Conservation (phyloP, 2,797 vertebrate genomes). For the Anas georgica region DNA sequence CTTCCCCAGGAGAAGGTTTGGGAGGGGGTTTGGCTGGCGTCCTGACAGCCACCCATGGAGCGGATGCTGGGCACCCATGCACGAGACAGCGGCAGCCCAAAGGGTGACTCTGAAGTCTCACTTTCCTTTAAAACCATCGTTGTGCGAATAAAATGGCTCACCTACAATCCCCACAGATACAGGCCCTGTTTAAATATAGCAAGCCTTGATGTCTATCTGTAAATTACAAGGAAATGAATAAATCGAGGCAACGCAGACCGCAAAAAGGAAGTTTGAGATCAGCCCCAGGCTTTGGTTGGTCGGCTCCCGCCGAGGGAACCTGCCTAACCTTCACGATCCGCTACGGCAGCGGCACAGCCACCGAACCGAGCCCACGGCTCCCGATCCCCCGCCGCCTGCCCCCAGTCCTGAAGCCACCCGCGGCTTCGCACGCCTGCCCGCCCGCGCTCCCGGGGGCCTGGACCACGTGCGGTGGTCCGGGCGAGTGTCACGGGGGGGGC, state of each 20-base stretch:
- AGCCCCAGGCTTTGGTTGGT: neutral
- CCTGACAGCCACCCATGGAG: neutral
- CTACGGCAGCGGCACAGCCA: neutral
- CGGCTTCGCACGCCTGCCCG: neutral
- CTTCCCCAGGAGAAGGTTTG: neutral
- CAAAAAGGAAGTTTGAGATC: constrained; percentile 66
- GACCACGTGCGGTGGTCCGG: accelerated
- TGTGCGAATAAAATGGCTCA: constrained; percentile 51
- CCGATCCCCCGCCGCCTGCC: neutral
- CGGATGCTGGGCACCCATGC: neutral
- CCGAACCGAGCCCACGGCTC: accelerated
- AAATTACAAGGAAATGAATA: constrained; percentile 77
- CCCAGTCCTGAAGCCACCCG: neutral
- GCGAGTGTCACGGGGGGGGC: neutral
- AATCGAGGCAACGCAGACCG: constrained; percentile 59
- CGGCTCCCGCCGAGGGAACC: neutral
- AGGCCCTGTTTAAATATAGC: constrained; percentile 67
- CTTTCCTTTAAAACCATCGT: constrained; percentile 62
- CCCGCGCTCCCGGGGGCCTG: accelerated
- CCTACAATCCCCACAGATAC: constrained; percentile 39
- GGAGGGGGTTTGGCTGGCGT: neutral
- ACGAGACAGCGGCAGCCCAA: neutral
- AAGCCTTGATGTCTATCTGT: constrained; percentile 68
- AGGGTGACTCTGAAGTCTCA: constrained; percentile 57
- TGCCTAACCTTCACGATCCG: neutral